phyloP scores from a whole-genome alignment of 2,113 vertebrate genomes.

The Ageneiosus marmoratus region DNA sequence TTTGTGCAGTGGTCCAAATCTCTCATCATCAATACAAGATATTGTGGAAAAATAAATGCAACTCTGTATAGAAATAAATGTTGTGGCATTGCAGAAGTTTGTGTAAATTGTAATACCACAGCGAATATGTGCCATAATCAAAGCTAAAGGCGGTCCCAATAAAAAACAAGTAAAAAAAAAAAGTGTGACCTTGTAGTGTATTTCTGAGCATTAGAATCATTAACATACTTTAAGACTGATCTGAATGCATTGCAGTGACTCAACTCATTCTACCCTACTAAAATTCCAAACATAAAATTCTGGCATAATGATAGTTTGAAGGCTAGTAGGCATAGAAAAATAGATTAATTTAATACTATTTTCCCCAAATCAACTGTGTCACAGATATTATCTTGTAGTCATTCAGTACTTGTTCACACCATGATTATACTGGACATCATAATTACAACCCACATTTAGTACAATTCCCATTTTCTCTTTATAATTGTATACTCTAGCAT shows the following conservation, averaged over 20 bases:
- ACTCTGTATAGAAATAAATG: too few species aligned
- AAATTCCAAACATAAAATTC: constrained; percentile 7
- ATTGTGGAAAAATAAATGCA: too few species aligned
- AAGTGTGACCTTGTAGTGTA: too few species aligned
- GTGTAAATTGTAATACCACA: too few species aligned
- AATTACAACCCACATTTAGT: neutral
- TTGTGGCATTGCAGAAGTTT: too few species aligned
- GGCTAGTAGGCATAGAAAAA: neutral
- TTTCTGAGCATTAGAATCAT: constrained; percentile 1
- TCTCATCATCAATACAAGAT: too few species aligned
- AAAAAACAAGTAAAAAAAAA: too few species aligned
- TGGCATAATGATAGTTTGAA: neutral
- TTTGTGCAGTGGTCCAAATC: too few species aligned
- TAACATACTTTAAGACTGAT: neutral
- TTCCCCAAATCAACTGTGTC: neutral
- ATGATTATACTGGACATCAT: neutral
- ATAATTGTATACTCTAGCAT: neutral
- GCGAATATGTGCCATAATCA: too few species aligned
- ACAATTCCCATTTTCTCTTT: neutral
- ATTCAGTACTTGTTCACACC: neutral
- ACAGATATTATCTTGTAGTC: neutral
- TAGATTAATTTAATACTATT: neutral
- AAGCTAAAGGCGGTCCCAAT: too few species aligned
- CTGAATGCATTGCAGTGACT: constrained; percentile 16
- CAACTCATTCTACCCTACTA: neutral